Evolutionary conservation across 2,888 invertebrate species (phyloP).

Genomic region (Drosophila pseudotakahashii): DNA sequence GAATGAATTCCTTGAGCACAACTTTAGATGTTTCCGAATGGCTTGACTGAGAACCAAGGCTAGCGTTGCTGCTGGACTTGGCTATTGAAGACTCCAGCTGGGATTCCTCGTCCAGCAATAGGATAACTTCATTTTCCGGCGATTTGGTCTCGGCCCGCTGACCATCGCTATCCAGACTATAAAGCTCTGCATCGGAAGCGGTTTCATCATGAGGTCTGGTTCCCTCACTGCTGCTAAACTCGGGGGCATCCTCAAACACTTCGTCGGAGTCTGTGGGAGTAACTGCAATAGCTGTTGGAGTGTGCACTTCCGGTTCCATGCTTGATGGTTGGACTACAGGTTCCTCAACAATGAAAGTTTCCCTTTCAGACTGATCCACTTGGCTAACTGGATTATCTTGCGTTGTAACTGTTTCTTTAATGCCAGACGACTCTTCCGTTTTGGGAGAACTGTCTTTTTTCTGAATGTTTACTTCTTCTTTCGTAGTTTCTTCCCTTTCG

Average conservation of each 20-base stretch:
- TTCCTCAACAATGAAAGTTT: too few relatives aligned
- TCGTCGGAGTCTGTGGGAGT: constrained; percentile 59
- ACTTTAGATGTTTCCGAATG: constrained; percentile 54
- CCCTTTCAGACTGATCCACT: neutral
- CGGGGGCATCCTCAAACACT: constrained; percentile 74
- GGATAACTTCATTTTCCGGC: constrained; percentile 65
- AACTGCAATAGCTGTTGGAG: neutral
- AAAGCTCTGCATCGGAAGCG: constrained; percentile 74
- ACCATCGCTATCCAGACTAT: constrained; percentile 72
- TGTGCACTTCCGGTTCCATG: constrained; percentile 1
- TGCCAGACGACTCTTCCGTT: neutral
- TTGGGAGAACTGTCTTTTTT: neutral
- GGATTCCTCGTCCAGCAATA: constrained; percentile 48
- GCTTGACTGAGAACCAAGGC: constrained; percentile 68
- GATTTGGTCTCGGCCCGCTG: constrained; percentile 49
- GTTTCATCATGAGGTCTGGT: constrained; percentile 50
- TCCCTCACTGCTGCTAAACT: constrained; percentile 69
- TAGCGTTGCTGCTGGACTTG: constrained; percentile 62
- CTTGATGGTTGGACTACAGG: too few relatives aligned
- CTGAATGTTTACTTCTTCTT: neutral
- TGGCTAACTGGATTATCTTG: neutral
- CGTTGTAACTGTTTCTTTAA: neutral
- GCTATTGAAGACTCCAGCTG: constrained; percentile 25
- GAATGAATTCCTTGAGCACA: constrained; percentile 75
- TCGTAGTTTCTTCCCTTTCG: neutral